Conservation (phyloP, 2,113 vertebrate genomes). For the Craseonycteris thonglongyai region DNA sequence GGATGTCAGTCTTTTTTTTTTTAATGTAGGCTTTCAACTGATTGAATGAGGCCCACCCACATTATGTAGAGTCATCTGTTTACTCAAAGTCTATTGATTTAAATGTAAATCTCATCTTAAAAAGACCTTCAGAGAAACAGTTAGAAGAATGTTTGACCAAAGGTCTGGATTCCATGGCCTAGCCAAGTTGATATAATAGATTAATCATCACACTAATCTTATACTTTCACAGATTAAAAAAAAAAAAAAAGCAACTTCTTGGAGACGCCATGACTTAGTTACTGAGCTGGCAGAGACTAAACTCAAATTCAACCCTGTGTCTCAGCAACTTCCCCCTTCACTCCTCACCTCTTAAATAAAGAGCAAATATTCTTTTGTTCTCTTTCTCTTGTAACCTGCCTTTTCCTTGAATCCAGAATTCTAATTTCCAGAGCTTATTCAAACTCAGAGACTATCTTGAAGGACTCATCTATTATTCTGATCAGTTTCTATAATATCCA, state of each 20-base stretch:
- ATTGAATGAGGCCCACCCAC: background rate
- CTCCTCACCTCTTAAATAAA: background rate
- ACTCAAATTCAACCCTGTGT: background rate
- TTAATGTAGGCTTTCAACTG: background rate
- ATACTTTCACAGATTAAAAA: background rate
- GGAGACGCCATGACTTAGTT: background rate
- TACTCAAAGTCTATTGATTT: background rate
- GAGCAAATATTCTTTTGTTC: background rate
- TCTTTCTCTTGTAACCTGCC: background rate
- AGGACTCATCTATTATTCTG: background rate
- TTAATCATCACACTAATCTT: background rate
- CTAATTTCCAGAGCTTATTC: background rate
- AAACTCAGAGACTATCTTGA: background rate
- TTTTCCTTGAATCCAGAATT: background rate
- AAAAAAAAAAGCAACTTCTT: background rate
- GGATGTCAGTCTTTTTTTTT: background rate
- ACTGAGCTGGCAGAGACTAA: background rate
- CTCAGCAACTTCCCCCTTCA: background rate
- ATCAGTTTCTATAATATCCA: background rate
- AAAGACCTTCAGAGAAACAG: background rate
- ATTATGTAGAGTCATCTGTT: background rate
- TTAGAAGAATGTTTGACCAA: background rate
- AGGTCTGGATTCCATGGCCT: background rate
- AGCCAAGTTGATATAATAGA: background rate
- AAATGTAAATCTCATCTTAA: background rate